phyloP scores from a whole-genome alignment of 2,113 vertebrate genomes.

The Propithecus coquereli region DNA sequence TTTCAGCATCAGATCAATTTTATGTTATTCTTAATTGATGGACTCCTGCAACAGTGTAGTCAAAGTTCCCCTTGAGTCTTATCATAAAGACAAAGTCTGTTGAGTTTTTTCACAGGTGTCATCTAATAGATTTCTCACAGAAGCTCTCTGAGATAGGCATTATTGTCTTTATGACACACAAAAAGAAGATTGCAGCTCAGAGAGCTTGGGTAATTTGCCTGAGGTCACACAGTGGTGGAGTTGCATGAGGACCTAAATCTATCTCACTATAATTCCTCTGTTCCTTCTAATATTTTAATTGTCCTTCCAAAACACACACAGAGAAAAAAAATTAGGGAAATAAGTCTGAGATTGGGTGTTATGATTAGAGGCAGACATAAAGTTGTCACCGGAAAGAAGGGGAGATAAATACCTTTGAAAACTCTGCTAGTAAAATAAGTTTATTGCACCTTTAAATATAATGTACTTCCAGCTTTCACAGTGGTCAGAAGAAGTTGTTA shows the following conservation, averaged over 20 bases:
- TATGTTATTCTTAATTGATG: not conserved
- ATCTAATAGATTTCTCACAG: not conserved
- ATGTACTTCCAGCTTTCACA: not conserved
- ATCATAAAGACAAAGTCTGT: not conserved
- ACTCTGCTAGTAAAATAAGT: not conserved
- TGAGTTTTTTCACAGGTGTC: not conserved
- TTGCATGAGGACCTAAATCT: not conserved
- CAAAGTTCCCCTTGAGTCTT: not conserved
- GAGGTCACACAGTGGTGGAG: not conserved
- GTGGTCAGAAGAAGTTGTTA: not conserved
- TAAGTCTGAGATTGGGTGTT: not conserved
- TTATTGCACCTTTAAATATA: not conserved
- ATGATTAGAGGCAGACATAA: not conserved
- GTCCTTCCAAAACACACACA: not conserved
- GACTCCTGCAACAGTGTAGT: not conserved
- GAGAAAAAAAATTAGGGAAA: not conserved
- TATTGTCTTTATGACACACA: not conserved
- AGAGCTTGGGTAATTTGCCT: not conserved
- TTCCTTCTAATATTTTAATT: not conserved
- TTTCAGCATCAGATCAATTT: not conserved
- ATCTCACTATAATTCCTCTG: not conserved
- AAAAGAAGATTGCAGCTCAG: not conserved
- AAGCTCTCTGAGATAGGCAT: not conserved
- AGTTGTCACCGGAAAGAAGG: not conserved
- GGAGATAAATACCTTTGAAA: not conserved